Evolutionary conservation across 2,797 vertebrate species (phyloP), one percentile per base, ranked within the genome.

Genomic region (Lates japonicus): DNA sequence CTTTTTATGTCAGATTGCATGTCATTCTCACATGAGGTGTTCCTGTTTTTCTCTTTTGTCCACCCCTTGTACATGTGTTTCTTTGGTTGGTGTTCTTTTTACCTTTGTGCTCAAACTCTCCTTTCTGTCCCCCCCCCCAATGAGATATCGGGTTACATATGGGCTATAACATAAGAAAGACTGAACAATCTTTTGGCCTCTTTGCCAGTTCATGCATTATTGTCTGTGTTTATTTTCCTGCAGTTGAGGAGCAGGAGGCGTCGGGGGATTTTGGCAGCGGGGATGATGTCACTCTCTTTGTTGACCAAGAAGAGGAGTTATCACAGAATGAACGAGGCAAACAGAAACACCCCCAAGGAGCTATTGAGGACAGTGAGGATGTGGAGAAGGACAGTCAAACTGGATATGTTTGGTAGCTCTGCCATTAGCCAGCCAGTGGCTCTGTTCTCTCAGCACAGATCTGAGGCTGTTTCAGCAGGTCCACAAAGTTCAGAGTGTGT

Each of bases 361-460:
- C 94, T 80, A 95, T 94, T 10, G 96, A 96, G 75, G 96, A 96
- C 1, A 95, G 97, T 4, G 96, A 97, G 52, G 17, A 54, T 2
- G 16, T 7, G 7, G 48, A 49, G 8, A 20, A 9, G 48, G 17
- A 49, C 46, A 48, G 13, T 42, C 96, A 97, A 90, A 95, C 91
- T 29, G 95, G 96, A 78, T 97, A 96, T 93, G 93, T 96, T 92
- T 96, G 96, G 96, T 97, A 97, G 94, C 96, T 93, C 89, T 90
- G 89, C 49, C 31, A 52, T 70, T 8, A 67, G n/a, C 39, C 37
- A 44, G 5, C 37, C 3, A 13, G 94, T 95, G 94, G 96, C 94
- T 83, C n/a, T 61, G 58, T 94, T 69, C 91, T 88, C 91, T 83
- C 93, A 91, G 31, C 41, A 19, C 48, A 63, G 41, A 68, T 42